Base-by-base conservation (phyloP, 2,797 vertebrate genomes). In the Novumbra hubbsi region DNA sequence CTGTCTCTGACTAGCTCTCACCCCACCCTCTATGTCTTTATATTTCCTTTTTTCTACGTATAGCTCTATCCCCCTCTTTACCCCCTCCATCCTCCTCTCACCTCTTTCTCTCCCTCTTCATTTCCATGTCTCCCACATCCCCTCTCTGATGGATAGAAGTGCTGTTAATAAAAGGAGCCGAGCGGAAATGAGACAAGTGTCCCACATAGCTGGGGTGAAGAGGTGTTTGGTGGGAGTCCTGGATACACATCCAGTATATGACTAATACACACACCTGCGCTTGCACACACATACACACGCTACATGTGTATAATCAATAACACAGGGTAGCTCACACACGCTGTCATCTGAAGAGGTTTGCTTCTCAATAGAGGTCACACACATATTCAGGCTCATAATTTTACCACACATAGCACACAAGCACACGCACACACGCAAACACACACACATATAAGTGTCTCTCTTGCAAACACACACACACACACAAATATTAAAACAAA, bases 321-420 rank as follows among this genome's bases (percentile, higher is more conserved):
- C 41, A 41, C 12, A 48, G 41, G n/a, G 11, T 8, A 45, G 55
- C 16, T 70, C 55, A 45, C 65, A 57, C 60, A 41, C 1, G 60
- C 27, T 74, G 66, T 73, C 49, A 72, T 76, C 19, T 77, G 65
- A 79, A 77, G 66, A 87, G 69, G 77, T 78, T 86, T 84, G 79
- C 72, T 84, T 64, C 17, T 50, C 45, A 62, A 55, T 65, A 64
- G 28, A 27, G 60, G 28, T 74, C 73, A 78, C 70, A 52, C 12
- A 17, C 16, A 48, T 34, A 27, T 71, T 70, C 65, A 75, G 28
- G 73, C 28, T 4, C 48, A 8, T 57, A 21, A 21, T 24, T 57
- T 57, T 24, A 2, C 52, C 21, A n/a, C 52, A 15, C 50, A 7
- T 69, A 71, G 11, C 67, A 52, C 21, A 24, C 12, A 27, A 24